phyloP scores from a whole-genome alignment of 2,888 invertebrate genomes.

The Pheosia tremula region DNA sequence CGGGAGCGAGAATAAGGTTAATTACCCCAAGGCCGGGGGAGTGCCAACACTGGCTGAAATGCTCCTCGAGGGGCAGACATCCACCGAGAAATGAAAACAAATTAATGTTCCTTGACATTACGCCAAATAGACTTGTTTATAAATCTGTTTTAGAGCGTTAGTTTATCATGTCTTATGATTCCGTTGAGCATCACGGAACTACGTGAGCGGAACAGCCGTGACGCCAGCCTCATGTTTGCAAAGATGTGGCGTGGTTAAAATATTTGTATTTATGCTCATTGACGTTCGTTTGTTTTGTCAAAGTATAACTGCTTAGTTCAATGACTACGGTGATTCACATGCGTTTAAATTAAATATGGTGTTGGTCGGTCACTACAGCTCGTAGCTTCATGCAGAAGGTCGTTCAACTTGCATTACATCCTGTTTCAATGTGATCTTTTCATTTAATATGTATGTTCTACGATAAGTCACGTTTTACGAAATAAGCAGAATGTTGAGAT shows the following conservation, averaged over 20 bases:
- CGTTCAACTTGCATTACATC: slow-evolving; percentile 69
- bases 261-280: slow-evolving; percentile 9
- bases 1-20: slow-evolving; percentile 71
- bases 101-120: slow-evolving; percentile 43
- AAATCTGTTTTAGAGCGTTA: slow-evolving; percentile 25
- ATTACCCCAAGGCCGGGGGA: slow-evolving; percentile 76
- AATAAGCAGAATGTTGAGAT: not conserved
- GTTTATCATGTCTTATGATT: slow-evolving; percentile 16
- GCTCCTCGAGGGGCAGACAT: slow-evolving; percentile 36
- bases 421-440: slow-evolving; percentile 50
- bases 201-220: slow-evolving; percentile 17
- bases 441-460: slow-evolving; percentile 12
- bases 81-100: slow-evolving; percentile 50
- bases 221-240: slow-evolving; percentile 16
- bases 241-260: slow-evolving; percentile 6
- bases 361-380: slow-evolving; percentile 53
- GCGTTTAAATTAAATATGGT: slow-evolving; percentile 51
- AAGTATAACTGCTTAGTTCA: slow-evolving; percentile 34
- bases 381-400: slow-evolving; percentile 59
- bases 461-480: not conserved
- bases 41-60: slow-evolving; percentile 45
- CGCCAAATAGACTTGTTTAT: slow-evolving; percentile 40
- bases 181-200: slow-evolving; percentile 16
- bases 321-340: slow-evolving; percentile 57
- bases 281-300: slow-evolving; percentile 7